Percentiles rank a stretch among this genome's conserved stretches.
Conservation (phyloP, 2,888 invertebrate species). For the Endotricha flammealis region DNA sequence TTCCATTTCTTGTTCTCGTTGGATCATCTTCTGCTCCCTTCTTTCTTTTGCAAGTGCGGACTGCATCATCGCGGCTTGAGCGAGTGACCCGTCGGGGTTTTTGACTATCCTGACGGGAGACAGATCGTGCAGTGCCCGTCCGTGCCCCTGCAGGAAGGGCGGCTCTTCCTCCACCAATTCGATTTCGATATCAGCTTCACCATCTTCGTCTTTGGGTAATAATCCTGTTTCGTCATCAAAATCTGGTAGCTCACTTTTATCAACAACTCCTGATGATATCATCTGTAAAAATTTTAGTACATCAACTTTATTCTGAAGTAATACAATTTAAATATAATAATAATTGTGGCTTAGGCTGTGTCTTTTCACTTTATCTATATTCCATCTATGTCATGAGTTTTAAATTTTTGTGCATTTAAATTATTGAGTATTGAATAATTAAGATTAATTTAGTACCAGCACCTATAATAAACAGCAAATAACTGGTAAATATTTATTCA, state of each 20-base stretch:
- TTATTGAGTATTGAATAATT: no score
- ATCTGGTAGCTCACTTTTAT: slow-evolving; percentile 96
- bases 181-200: slow-evolving; percentile 99
- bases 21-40: slow-evolving; percentile 97
- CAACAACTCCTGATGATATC: slow-evolving; percentile 94
- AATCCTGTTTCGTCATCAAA: slow-evolving; percentile 98
- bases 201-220: slow-evolving; percentile 93
- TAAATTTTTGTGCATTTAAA: no score
- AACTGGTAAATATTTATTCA: no score
- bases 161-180: slow-evolving; percentile 99
- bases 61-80: slow-evolving; percentile 99
- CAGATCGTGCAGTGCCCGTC: slow-evolving; percentile 92
- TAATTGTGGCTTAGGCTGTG: no score
- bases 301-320: not conserved
- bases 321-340: no score
- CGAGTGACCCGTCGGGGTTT: slow-evolving; percentile 99
- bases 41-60: slow-evolving; percentile 98
- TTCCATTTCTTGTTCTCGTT: slow-evolving; percentile 93
- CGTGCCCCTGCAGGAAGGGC: slow-evolving; percentile 96
- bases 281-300: slow-evolving; percentile 71
- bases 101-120: slow-evolving; percentile 97
- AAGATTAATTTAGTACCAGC: no score
- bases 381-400: no score
- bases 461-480: no score
- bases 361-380: no score